A percentile compares a stretch with the other conserved stretches of the same genome.
These are phyloP conservation scores for Caenorhabditis inopinata DNA, from an alignment of 1,140 invertebrate genomes.

Conservation along the genomic window DNA sequence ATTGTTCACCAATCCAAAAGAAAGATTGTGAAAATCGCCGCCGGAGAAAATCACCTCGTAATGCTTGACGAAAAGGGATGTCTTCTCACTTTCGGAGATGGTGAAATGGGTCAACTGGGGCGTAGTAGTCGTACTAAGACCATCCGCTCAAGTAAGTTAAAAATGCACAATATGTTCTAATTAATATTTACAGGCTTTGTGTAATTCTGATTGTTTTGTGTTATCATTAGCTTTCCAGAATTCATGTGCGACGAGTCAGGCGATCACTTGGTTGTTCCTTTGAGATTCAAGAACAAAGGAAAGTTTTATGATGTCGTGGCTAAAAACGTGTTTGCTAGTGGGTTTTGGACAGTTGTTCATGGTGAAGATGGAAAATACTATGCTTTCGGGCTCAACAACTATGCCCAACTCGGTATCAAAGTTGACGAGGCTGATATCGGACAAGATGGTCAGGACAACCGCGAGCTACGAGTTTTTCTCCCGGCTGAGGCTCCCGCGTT, in stretches of 20 bases:
- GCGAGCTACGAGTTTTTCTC: conserved; percentile 41
- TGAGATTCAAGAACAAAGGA: conserved; percentile 51
- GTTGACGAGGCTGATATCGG: conserved; percentile 40
- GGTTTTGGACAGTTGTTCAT: conserved; percentile 59
- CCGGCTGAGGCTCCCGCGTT: conserved; percentile 42
- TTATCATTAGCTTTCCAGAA: too few species aligned
- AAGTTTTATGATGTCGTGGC: conserved; percentile 24
- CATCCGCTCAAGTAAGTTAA: conserved; percentile 58
- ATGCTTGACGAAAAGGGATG: conserved; percentile 59
- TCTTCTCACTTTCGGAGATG: conserved; percentile 63
- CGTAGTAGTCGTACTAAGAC: conserved; percentile 52
- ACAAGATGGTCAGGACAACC: conserved; percentile 39
- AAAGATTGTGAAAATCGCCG: conserved; percentile 54
- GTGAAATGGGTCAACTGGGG: conserved; percentile 61
- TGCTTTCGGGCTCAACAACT: conserved; percentile 63
- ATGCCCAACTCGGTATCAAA: conserved; percentile 58
- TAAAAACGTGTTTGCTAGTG: conserved; percentile 61
- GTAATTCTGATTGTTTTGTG: too few species aligned
- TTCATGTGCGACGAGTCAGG: conserved; percentile 55
- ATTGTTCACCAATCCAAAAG: conserved; percentile 47
- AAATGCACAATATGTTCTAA: too few species aligned
- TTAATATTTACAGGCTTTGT: too few species aligned
- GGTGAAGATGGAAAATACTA: conserved; percentile 58
- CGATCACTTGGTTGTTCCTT: conserved; percentile 38
- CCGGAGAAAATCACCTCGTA: conserved; percentile 63